Evolutionary conservation across 2,888 invertebrate genomes (phyloP).

Genomic region (Diarsia dahlii): DNA sequence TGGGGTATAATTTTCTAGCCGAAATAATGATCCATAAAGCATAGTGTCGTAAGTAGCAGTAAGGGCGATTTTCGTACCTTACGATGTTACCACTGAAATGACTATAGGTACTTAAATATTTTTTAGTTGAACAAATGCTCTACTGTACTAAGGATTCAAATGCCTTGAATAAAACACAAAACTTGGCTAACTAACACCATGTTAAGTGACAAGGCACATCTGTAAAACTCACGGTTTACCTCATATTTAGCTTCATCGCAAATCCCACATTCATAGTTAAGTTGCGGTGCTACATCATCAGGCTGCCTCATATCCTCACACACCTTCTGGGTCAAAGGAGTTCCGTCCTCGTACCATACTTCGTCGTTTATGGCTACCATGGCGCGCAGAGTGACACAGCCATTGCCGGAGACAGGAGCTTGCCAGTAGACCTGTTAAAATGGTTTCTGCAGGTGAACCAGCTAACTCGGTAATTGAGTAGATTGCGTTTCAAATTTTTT

Average conservation of each 20-base stretch:
- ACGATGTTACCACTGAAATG: background rate
- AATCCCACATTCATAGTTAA: conserved; percentile 82
- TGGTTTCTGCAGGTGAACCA: background rate
- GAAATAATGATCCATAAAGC: background rate
- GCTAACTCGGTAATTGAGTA: background rate
- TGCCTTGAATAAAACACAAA: background rate
- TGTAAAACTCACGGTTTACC: conserved; percentile 34
- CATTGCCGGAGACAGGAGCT: conserved; percentile 83
- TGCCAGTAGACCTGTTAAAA: conserved; percentile 84
- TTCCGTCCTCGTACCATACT: conserved; percentile 85
- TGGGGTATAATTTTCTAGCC: background rate
- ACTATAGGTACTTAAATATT: background rate
- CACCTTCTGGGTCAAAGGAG: conserved; percentile 78
- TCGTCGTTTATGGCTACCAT: conserved; percentile 86
- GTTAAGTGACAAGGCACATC: background rate
- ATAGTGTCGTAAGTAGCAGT: too few relatives aligned
- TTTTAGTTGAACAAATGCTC: background rate
- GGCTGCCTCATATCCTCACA: conserved; percentile 86
- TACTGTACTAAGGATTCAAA: background rate
- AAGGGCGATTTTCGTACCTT: background rate
- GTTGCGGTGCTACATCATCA: conserved; percentile 82
- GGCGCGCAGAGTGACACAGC: conserved; percentile 84
- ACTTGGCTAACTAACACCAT: background rate
- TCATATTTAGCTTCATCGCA: conserved; percentile 88
- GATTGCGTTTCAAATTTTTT: background rate